Evolutionary conservation across 2,797 vertebrate species (phyloP).

Genomic region (Streptopelia turtur): DNA sequence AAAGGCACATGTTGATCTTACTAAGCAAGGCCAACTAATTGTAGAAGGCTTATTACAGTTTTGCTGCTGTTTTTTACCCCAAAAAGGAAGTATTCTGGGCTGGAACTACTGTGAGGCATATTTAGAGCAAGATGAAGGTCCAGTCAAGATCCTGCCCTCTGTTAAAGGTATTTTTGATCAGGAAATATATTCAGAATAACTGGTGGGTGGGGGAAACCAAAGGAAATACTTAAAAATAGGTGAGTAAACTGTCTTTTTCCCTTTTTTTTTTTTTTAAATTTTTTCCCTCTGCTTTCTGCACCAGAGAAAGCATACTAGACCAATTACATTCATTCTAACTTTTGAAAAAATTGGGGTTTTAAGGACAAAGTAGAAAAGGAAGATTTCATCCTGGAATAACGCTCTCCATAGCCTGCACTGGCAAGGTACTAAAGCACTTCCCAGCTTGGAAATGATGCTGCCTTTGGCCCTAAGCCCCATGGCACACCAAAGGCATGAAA

Average conservation of each 20-base stretch:
- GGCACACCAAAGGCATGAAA: not conserved
- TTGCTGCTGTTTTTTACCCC: not conserved
- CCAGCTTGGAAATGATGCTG: not conserved
- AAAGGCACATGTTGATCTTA: not conserved
- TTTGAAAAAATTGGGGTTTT: not conserved
- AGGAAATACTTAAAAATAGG: not conserved
- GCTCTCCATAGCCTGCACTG: not conserved
- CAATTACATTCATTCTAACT: not conserved
- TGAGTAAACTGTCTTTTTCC: not conserved
- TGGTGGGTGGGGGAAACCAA: not conserved
- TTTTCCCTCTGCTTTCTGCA: not conserved
- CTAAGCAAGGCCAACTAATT: not conserved
- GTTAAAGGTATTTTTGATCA: not conserved
- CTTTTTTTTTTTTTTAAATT: not conserved
- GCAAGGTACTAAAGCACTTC: not conserved
- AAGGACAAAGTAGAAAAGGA: not conserved
- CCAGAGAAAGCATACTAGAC: not conserved
- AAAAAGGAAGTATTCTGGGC: not conserved
- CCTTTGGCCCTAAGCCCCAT: not conserved
- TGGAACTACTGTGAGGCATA: not conserved
- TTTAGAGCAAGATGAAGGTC: not conserved
- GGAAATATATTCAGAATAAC: not conserved
- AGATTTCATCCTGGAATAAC: not conserved
- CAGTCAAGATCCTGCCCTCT: not conserved
- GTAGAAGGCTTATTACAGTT: not conserved